Conservation (phyloP, 2,113 vertebrate species). For the Albula glossodonta region DNA sequence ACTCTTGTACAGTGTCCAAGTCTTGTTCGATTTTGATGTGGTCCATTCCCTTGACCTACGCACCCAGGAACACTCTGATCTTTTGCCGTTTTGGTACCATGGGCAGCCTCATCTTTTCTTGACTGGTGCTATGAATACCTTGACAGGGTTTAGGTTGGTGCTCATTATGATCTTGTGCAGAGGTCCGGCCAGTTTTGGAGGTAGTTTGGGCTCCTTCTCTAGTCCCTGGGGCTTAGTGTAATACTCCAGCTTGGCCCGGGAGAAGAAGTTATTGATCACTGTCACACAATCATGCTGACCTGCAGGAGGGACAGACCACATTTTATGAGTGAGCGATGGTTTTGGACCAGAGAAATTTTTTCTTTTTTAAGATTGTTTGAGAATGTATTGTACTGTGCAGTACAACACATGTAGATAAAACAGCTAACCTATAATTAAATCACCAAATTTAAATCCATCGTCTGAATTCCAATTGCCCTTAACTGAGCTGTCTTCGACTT, state of each 20-base stretch:
- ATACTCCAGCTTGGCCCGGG: slow-evolving; percentile 89
- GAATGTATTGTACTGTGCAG: neutral
- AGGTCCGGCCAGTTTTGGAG: slow-evolving; percentile 85
- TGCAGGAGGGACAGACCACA: slow-evolving; percentile 51
- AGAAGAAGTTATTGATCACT: slow-evolving; percentile 97
- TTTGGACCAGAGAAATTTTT: neutral
- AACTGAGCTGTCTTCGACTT: too few relatives aligned
- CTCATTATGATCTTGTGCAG: slow-evolving; percentile 96
- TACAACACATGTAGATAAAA: too few relatives aligned
- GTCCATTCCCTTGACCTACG: too few relatives aligned
- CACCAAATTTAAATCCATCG: too few relatives aligned
- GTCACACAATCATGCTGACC: slow-evolving; percentile 98
- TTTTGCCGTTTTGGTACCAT: too few relatives aligned
- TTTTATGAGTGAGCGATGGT: neutral
- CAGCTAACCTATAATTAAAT: too few relatives aligned
- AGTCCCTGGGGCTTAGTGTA: slow-evolving; percentile 92
- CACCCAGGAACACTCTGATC: too few relatives aligned
- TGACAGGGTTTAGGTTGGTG: slow-evolving; percentile 94
- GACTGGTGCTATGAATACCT: slow-evolving; percentile 68
- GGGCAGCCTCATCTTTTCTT: neutral
- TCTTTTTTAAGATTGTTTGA: neutral
- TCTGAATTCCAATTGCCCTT: too few relatives aligned
- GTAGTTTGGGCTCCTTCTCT: slow-evolving; percentile 91
- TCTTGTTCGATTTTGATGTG: too few relatives aligned
- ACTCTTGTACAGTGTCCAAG: too few relatives aligned